phyloP scores from a whole-genome alignment of 2,113 vertebrate species.

The Alouatta palliata region DNA sequence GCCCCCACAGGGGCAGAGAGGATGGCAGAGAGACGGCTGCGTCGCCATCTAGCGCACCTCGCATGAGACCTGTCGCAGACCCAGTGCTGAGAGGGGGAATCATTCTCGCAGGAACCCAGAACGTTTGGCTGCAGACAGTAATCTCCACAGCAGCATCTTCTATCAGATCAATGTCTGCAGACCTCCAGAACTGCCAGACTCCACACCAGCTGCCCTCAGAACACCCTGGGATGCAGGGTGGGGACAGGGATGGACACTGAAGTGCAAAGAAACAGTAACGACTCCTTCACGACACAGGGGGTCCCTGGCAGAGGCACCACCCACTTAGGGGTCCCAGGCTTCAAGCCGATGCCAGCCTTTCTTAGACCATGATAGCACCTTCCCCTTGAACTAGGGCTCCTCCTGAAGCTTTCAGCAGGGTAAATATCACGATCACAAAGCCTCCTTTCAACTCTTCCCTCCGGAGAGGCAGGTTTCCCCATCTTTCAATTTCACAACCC shows the following conservation, averaged over 20 bases:
- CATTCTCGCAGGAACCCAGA: not conserved
- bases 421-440: not conserved
- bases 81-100: fast-evolving
- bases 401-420: not conserved
- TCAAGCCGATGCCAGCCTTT: fast-evolving
- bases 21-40: not conserved
- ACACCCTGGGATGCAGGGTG: not conserved
- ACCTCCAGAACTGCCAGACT: not conserved
- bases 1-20: not conserved
- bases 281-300: not conserved
- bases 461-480: fast-evolving
- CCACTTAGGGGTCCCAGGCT: not conserved
- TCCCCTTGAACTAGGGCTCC: not conserved
- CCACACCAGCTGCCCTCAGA: not conserved
- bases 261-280: not conserved
- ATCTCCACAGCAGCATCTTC: fast-evolving
- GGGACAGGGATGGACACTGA: not conserved
- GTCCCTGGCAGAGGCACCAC: not conserved
- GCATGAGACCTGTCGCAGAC: fast-evolving
- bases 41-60: not conserved
- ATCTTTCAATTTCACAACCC: not conserved
- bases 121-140: not conserved
- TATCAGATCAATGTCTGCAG: not conserved
- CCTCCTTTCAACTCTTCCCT: not conserved
- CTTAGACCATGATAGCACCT: not conserved